Evolutionary conservation across 2,888 invertebrate species (phyloP).

Genomic region (Ectemnius cavifrons): DNA sequence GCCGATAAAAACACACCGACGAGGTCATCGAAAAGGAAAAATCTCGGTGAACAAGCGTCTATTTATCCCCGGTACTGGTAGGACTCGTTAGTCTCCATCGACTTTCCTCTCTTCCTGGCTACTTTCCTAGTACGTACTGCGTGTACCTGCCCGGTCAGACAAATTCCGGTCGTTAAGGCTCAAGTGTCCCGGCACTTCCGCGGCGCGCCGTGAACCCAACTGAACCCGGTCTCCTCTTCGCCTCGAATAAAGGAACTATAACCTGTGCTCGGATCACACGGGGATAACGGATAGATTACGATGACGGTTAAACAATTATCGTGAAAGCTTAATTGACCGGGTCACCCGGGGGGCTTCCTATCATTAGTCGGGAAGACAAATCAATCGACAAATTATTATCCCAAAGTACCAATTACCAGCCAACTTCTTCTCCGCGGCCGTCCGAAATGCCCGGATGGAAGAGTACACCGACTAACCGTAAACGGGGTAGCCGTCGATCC

Average conservation of each 20-base stretch:
- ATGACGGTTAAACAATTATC: no score
- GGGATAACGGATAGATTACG: no score
- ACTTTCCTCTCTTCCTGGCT: conserved; percentile 55
- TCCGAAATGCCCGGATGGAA: no score
- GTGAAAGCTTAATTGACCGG: no score
- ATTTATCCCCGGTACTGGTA: conserved; percentile 43
- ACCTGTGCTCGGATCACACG: no score
- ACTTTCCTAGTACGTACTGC: conserved; percentile 42
- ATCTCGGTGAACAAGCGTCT: conserved; percentile 29
- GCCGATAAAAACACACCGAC: background rate
- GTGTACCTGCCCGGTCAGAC: conserved; percentile 48
- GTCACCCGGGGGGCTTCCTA: no score
- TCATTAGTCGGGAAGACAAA: no score
- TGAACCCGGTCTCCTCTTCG: no score
- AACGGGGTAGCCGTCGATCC: conserved; percentile 39
- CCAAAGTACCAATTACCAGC: no score
- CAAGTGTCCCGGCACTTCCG: conserved; percentile 37
- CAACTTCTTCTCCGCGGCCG: no score
- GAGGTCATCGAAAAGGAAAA: conserved; percentile 25
- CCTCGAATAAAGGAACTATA: no score
- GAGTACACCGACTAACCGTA: conserved; percentile 6
- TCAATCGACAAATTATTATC: no score
- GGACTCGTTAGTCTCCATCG: conserved; percentile 54
- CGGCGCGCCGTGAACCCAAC: conserved; percentile 20
- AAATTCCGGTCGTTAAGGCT: conserved; percentile 53